Evolutionary conservation across 2,797 vertebrate genomes (phyloP), one percentile per base, ranked within the genome.

Genomic region (Mormyrus hasselquistii): DNA sequence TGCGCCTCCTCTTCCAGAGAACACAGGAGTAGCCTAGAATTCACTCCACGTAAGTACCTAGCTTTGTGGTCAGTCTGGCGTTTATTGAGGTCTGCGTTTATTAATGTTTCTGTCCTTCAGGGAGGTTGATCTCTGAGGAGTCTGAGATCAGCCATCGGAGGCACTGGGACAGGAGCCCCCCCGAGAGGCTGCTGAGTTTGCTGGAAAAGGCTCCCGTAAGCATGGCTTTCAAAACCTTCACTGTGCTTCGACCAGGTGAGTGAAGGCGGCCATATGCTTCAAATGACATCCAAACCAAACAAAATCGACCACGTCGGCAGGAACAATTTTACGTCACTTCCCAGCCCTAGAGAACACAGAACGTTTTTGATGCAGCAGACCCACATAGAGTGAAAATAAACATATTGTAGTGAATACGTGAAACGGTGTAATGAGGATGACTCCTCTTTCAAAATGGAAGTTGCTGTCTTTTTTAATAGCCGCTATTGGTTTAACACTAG

Each of bases 201-300:
- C 90, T 99, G 90, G 95, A 96, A 92, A 97, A 97, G 0, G 96
- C 95, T 49, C 95, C 94, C 22, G 91, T 98, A 87, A 96, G 91
- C 92, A 92, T 93, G 90, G 97, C 96, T 2, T 98, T 96, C 94
- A 95, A 96, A 91, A 99, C 98, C 2, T 99, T 97, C 90, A 95
- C 97, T 2, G 94, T 99, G 92, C 95, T 93, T 90, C 96, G 92
- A 94, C 90, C 92, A 95, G 96, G 97, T 98, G 91, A 93, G 93
- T 90, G 2, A 65, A 25, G 62, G 25, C 4, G 25, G 25, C 22
- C 3, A 8, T 4, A 65, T 29, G 10, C 62, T 69, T 69, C 10
- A 69, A 1, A 34, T 29, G 3, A 69, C 25, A 4, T 44, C 41
- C 0, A 44, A 19, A 9, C 0, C 2, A 25, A 62, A 62, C 0